Conservation (phyloP, 1,140 invertebrate genomes). For the Grapholita molesta region DNA sequence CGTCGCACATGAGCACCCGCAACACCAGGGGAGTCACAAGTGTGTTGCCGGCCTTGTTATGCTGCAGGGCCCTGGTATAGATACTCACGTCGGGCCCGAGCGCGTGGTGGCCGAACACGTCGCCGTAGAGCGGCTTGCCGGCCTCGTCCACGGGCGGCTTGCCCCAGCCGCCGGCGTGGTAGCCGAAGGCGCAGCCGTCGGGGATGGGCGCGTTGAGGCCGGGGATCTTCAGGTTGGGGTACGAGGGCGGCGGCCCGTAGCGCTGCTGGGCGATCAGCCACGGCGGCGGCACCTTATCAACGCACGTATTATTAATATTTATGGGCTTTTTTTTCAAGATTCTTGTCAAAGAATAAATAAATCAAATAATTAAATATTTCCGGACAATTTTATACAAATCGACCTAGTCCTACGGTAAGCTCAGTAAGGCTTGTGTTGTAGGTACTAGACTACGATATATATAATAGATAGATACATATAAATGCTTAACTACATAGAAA, state of each 20-base stretch:
- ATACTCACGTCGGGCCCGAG: constrained; percentile 80
- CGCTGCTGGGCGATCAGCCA: constrained; percentile 99
- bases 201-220: constrained; percentile 96
- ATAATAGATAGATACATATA: no score
- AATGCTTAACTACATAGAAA: no score
- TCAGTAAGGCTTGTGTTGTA: no score
- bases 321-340: no score
- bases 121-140: constrained; percentile 98
- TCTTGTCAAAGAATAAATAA: no score
- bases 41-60: no score
- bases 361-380: no score
- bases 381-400: no score
- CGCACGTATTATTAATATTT: neutral
- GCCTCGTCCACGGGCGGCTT: constrained; percentile 99
- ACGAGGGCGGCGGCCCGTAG: constrained; percentile 99
- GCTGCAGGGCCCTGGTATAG: neutral
- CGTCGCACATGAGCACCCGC: no score
- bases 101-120: constrained; percentile 94
- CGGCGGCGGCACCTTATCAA: constrained; percentile 90
- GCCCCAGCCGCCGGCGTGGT: constrained; percentile 99
- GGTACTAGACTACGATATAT: no score
- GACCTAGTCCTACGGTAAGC: no score
- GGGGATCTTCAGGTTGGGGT: constrained; percentile 99
- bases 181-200: constrained; percentile 98
- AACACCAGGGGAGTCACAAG: no score